Percentiles rank a stretch among this genome's conserved stretches.
Evolutionary conservation across 2,888 invertebrate species (phyloP).

Genomic region (Craniophora ligustri): DNA sequence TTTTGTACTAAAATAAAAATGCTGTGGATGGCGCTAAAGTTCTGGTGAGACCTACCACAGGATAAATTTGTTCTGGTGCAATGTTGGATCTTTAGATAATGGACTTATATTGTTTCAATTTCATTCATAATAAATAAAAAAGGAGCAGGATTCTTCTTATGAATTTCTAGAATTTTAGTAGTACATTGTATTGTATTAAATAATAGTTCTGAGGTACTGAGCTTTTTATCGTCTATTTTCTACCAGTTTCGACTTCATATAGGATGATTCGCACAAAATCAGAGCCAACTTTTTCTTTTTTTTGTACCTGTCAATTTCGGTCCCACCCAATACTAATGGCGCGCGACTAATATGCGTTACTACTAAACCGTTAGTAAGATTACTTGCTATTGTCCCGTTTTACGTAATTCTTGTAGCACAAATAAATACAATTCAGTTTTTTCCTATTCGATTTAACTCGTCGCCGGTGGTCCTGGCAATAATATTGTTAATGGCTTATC

Average conservation of each 20-base stretch:
- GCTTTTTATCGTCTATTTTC: too few species aligned
- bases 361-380: constrained; percentile 58
- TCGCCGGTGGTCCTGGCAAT: constrained; percentile 48
- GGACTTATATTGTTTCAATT: not conserved
- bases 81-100: constrained; percentile 12
- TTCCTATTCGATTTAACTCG: constrained; percentile 28
- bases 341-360: constrained; percentile 60
- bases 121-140: too few species aligned
- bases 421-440: constrained; percentile 25
- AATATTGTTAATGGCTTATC: constrained; percentile 31
- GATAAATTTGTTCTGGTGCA: constrained; percentile 31
- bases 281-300: constrained; percentile 6
- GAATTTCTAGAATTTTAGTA: too few species aligned
- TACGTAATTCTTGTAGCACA: constrained; percentile 25
- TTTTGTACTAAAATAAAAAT: constrained; percentile 43
- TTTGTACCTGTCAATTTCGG: constrained; percentile 29
- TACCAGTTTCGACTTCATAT: not conserved
- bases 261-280: constrained; percentile 20
- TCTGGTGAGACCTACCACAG: constrained; percentile 29
- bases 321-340: constrained; percentile 30
- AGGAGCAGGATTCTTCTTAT: too few species aligned
- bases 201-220: too few species aligned
- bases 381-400: constrained; percentile 54
- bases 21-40: constrained; percentile 26
- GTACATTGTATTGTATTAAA: too few species aligned